Conservation (phyloP, 2,888 invertebrate species). For the Rotaria macrura region DNA sequence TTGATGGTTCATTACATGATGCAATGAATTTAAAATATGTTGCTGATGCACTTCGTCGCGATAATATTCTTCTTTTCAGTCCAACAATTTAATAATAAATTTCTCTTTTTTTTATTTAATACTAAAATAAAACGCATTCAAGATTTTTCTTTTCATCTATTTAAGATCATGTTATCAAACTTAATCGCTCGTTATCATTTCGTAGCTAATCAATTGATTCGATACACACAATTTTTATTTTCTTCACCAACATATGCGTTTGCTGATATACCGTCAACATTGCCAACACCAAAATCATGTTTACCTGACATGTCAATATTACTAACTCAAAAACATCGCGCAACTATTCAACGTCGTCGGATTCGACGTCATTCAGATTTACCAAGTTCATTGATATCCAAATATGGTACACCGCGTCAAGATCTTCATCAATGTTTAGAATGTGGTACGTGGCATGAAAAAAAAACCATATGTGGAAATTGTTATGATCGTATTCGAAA, state of each 20-base stretch:
- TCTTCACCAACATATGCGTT: background rate
- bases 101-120: too few relatives aligned
- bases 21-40: constrained; percentile 5
- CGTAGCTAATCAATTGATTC: background rate
- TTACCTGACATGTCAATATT: constrained; percentile 10
- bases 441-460: constrained; percentile 74
- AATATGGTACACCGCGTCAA: constrained; percentile 62
- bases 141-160: too few relatives aligned
- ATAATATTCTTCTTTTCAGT: background rate
- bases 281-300: background rate
- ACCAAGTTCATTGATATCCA: constrained; percentile 25
- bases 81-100: background rate
- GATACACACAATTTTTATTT: background rate
- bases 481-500: constrained; percentile 67
- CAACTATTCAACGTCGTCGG: constrained; percentile 4
- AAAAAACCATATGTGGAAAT: constrained; percentile 67
- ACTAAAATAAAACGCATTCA: too few relatives aligned
- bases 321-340: constrained; percentile 9
- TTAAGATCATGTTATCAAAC: constrained; percentile 1
- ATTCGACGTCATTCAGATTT: constrained; percentile 9
- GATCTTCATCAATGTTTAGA: constrained; percentile 65
- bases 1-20: constrained; percentile 12
- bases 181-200: background rate
- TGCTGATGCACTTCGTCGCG: background rate
- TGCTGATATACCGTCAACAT: background rate